phyloP scores from a whole-genome alignment of 2,797 vertebrate species.

The Ispidina picta region DNA sequence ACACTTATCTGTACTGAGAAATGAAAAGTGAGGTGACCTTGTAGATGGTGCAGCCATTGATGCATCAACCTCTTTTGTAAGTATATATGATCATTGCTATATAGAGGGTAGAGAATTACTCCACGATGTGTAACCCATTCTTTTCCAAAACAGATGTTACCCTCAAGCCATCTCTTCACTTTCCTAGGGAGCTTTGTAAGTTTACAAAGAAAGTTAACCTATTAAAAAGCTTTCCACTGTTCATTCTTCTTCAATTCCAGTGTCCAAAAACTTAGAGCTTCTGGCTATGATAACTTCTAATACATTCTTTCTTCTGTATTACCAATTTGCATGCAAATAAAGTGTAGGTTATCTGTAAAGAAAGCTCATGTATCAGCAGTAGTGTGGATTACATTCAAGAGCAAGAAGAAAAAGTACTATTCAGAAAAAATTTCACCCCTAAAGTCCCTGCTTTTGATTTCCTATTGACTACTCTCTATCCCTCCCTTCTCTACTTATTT shows the following conservation, averaged over 20 bases:
- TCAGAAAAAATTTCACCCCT: not conserved
- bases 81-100: not conserved
- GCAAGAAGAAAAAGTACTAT: not conserved
- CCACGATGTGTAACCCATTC: not conserved
- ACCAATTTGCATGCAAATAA: not conserved
- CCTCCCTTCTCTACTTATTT: not conserved
- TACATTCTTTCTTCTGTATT: not conserved
- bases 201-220: not conserved
- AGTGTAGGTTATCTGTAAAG: not conserved
- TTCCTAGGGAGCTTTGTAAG: not conserved
- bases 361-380: not conserved
- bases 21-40: not conserved
- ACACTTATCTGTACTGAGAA: not conserved
- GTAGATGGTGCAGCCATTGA: not conserved
- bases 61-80: not conserved
- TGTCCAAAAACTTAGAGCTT: not conserved
- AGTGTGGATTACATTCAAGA: not conserved
- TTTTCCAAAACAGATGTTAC: not conserved
- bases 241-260: not conserved
- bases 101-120: not conserved
- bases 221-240: not conserved
- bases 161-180: not conserved
- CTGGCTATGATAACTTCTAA: slow-evolving; percentile 24
- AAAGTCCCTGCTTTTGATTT: not conserved
- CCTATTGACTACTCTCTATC: not conserved